Base-by-base conservation (phyloP, 2,888 invertebrate genomes). In the Melieria omissa region DNA sequence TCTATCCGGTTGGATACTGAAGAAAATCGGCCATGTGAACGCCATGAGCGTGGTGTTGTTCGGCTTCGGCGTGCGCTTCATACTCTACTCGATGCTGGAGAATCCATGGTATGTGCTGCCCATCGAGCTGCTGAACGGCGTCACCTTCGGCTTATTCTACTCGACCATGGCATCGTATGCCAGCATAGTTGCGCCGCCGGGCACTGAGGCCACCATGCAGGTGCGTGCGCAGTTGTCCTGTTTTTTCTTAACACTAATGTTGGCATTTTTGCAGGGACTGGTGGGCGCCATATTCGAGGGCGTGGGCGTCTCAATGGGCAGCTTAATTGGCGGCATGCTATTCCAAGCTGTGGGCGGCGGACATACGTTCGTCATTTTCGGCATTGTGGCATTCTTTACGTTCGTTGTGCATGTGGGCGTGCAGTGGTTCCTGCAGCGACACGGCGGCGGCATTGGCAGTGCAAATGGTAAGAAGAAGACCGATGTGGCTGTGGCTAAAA, bases 111-210 rank as follows among this genome's bases (percentile, higher is more conserved):
- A 91, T 88, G 91, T 94, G 62, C 88, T 98, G 73, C 92, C 95
- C 0, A 91, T 97, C 66, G 98, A 98, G 86, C 85, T 96, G 74
- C 87, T 94, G 8, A 96, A 97, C 86, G 96, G 97, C 0, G 88
- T 97, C 41, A 95, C 96, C 0, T 94, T 95, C 84, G 97, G 97
- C 29, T 90, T 96, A 83, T 94, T 94, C 81, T 96, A 94, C 85
- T 92, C 95, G 0, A 93, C 95, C 9, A 95, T 96, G 94, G 92
- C 95, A 16, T 94, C 95, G 0, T 96, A 95, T 86, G 95, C 95
- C 0, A 94, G 92, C 82, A 91, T 93, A 74, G 91, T 95, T 0
- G 93, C 96, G 3, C 95, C 95, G 1, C 90, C 92, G 0, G 96
- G 95, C 9, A 94, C 94, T 0, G 94, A 95, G 86, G 94, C 95